A percentile compares a stretch with the other conserved stretches of the same genome.
Evolutionary conservation across 2,113 vertebrate species (phyloP).

Genomic region (Pycnonotus jocosus): DNA sequence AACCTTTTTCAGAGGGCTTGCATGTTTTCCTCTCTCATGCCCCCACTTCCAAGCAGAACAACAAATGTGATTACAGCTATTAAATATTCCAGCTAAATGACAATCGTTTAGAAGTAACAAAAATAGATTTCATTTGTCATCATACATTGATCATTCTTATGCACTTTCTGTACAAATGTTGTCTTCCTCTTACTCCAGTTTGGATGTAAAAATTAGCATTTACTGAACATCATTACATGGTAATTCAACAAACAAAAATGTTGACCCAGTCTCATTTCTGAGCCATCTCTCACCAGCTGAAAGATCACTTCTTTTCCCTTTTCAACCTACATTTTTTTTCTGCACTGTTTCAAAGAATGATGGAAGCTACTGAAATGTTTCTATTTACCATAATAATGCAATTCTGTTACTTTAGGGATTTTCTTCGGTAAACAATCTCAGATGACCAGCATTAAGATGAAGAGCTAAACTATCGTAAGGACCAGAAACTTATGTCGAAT

Average conservation of each 20-base stretch:
- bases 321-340: constrained; percentile 20
- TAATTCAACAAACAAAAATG: neutral
- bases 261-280: neutral
- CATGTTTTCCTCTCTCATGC: neutral
- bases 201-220: neutral
- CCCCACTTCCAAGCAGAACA: neutral
- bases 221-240: neutral
- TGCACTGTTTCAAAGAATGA: neutral
- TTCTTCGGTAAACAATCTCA: constrained; percentile 18
- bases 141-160: neutral
- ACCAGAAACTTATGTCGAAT: constrained; percentile 29
- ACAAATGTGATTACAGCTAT: neutral
- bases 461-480: constrained; percentile 44
- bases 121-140: neutral
- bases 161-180: neutral
- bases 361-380: constrained; percentile 28
- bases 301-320: neutral
- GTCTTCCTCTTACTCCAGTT: neutral
- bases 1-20: neutral
- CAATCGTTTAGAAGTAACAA: neutral
- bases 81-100: neutral
- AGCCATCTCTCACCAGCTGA: neutral
- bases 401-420: constrained; percentile 7
- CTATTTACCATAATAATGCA: constrained; percentile 47
- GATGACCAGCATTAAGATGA: constrained; percentile 30